phyloP scores from a whole-genome alignment of 2,113 vertebrate genomes.

The Amia ocellicauda region DNA sequence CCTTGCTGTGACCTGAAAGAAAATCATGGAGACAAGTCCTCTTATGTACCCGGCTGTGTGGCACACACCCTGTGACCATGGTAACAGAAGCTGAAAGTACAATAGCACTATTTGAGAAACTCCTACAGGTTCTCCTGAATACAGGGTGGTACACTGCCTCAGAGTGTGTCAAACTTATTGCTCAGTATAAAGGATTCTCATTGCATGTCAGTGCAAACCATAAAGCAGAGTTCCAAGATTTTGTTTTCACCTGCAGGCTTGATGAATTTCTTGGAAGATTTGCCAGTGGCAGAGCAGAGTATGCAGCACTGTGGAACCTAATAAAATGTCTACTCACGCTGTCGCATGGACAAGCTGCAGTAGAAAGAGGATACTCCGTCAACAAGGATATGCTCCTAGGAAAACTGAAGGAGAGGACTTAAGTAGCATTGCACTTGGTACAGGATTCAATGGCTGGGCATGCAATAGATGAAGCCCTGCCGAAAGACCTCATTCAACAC shows the following conservation, averaged over 20 bases:
- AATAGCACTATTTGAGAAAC: slow-evolving; percentile 6
- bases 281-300: slow-evolving; percentile 10
- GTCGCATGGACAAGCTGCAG: neutral
- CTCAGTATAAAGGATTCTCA: slow-evolving; percentile 6
- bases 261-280: neutral
- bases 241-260: neutral
- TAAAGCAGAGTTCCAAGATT: slow-evolving; percentile 3
- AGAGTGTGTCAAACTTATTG: neutral
- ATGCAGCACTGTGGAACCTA: neutral
- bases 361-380: slow-evolving; percentile 11
- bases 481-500: slow-evolving; percentile 1
- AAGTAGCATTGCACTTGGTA: neutral
- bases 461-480: neutral
- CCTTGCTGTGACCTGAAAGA: slow-evolving; percentile 4
- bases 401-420: slow-evolving; percentile 12
- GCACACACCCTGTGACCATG: neutral
- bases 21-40: neutral
- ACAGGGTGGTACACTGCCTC: neutral
- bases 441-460: slow-evolving; percentile 5
- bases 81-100: neutral
- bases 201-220: neutral
- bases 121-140: slow-evolving; percentile 8
- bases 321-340: neutral
- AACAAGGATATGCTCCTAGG: slow-evolving; percentile 7
- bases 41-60: neutral